Conservation (phyloP, 1,140 invertebrate species). For the Pararge aegeria region DNA sequence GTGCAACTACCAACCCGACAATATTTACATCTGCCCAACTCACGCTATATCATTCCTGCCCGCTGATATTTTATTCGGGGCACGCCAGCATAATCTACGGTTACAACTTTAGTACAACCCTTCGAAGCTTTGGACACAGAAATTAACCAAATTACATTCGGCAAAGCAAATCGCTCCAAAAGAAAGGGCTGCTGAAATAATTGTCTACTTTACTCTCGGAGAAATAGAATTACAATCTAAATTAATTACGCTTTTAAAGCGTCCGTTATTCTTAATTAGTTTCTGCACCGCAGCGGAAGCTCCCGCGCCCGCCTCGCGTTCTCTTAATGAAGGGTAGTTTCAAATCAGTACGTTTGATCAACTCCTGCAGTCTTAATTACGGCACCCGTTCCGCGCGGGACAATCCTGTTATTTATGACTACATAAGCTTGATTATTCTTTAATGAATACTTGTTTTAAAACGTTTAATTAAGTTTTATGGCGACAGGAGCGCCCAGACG, state of each 20-base stretch:
- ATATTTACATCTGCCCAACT: constrained; percentile 22
- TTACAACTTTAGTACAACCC: constrained; percentile 41
- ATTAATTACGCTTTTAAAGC: constrained; percentile 80
- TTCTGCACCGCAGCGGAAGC: constrained; percentile 79
- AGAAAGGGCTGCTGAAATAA: constrained; percentile 79
- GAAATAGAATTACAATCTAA: constrained; percentile 80
- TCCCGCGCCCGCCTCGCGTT: constrained; percentile 65
- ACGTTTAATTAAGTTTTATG: constrained; percentile 82
- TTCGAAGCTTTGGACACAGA: constrained; percentile 69
- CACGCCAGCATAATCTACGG: constrained; percentile 46
- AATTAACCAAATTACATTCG: constrained; percentile 75
- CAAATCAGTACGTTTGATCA: constrained; percentile 80
- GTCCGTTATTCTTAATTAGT: constrained; percentile 80
- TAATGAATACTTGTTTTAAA: constrained; percentile 82
- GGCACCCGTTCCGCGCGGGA: constrained; percentile 76
- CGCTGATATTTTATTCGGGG: constrained; percentile 32
- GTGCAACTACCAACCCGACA: constrained; percentile 19
- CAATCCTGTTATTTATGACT: constrained; percentile 80
- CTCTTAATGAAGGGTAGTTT: constrained; percentile 80
- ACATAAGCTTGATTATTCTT: constrained; percentile 81
- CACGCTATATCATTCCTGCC: constrained; percentile 10
- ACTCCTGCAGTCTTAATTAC: constrained; percentile 80
- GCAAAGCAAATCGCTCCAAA: constrained; percentile 73
- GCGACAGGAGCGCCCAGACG: constrained; percentile 77
- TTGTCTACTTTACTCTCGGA: constrained; percentile 76